Evolutionary conservation across 2,797 vertebrate species (phyloP).

Genomic region (Coreius guichenoti): DNA sequence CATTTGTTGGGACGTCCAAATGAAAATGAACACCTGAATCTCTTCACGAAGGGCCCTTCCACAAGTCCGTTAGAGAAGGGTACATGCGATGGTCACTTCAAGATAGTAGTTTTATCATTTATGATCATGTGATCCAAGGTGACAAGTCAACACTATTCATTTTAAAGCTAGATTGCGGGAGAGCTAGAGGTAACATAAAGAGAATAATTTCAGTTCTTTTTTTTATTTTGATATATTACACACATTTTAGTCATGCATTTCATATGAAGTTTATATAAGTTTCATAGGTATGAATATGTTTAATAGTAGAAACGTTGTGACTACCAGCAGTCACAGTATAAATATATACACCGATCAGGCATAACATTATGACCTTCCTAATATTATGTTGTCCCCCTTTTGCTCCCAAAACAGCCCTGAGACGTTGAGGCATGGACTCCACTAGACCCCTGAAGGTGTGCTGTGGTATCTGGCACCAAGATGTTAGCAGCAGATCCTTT

Average conservation of each 20-base stretch:
- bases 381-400: too few relatives aligned
- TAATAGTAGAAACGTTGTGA: too few relatives aligned
- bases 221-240: not conserved
- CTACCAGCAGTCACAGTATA: too few relatives aligned
- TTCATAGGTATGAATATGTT: not conserved
- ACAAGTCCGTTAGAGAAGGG: not conserved
- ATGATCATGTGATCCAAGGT: not conserved
- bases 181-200: not conserved
- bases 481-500: too few relatives aligned
- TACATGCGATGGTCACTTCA: not conserved
- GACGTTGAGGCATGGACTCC: too few relatives aligned
- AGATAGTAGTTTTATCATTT: not conserved
- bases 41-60: not conserved
- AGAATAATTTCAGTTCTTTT: too few relatives aligned
- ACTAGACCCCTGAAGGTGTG: too few relatives aligned
- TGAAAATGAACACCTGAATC: not conserved
- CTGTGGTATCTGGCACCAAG: too few relatives aligned
- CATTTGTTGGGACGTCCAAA: not conserved
- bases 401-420: too few relatives aligned
- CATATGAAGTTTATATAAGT: not conserved
- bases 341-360: too few relatives aligned
- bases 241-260: not conserved
- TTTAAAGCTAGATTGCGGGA: not conserved
- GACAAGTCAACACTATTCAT: not conserved
- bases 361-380: too few relatives aligned